Base-by-base conservation (phyloP, 2,113 vertebrate genomes). In the Chaetorhynchus papuensis region DNA sequence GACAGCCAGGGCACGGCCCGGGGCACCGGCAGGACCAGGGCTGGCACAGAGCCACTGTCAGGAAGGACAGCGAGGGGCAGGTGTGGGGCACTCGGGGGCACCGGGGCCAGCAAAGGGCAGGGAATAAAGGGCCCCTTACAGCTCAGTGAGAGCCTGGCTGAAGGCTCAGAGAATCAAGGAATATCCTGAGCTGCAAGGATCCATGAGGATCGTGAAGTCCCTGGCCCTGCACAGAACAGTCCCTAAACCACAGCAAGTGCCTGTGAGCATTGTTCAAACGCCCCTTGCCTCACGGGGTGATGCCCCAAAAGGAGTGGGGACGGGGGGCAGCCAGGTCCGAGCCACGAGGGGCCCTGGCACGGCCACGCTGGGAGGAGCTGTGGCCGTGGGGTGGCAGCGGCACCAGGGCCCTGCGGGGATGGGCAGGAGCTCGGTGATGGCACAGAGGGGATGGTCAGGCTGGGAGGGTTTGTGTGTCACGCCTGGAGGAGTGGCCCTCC, bases 401-500 rank as follows among this genome's bases (percentile, higher is more conserved):
- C 35, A 12, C 12, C 71, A 61, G 61, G 45, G 28, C 33, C 5
- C 3, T 1, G 31, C 28, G 83, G 53, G 44, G 63, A 20, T 3
- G 5, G 37, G 3, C 44, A 27, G 80, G 71, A 41, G 30, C 42
- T 53, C 42, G 33, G 44, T 23, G 41, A 35, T 0, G 0, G 19
- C 17, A 26, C 41, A 37, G 24, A 10, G 17, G 20, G 30, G 53
- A 10, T 2, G 56, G n/a, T 6, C 68, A 21, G 57, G 23, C 12
- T 17, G 6, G 4, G 8, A 41, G 45, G 9, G 17, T 9, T 56
- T 42, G 68, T 39, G 68, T 57, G 49, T 5, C 44, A 15, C 2
- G 0, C 0, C 35, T 12, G 24, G 53, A 22, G 42, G n/a, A 24
- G 60, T 42, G 45, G 6, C 39, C 7, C 23, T 66, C 0, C 0